These are phyloP conservation scores for Enteromius argenteus DNA, from an alignment of 2,797 vertebrate species.

Conservation along the genomic window DNA sequence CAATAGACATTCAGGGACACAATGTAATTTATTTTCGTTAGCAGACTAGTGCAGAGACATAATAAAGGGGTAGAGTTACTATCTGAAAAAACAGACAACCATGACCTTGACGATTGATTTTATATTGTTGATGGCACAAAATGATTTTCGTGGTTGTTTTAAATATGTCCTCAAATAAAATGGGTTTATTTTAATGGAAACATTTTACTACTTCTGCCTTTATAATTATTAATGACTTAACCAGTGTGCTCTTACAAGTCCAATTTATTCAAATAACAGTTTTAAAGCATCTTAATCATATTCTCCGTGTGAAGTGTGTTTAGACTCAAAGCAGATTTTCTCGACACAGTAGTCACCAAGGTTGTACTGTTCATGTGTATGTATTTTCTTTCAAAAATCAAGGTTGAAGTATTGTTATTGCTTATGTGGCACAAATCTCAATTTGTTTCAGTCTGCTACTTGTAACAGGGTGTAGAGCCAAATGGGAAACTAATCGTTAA, in stretches of 20 bases:
- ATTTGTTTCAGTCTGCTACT: neutral
- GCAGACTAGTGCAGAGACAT: slow-evolving; percentile 15
- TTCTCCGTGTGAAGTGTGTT: neutral
- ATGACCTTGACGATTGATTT: slow-evolving; percentile 43
- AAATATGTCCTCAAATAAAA: slow-evolving; percentile 22
- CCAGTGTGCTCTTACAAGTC: neutral
- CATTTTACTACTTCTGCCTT: slow-evolving; percentile 18
- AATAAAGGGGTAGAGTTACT: slow-evolving; percentile 1
- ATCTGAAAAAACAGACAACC: slow-evolving; percentile 18
- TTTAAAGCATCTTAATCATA: neutral
- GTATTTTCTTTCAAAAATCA: neutral
- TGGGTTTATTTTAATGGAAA: neutral
- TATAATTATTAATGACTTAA: slow-evolving; percentile 24
- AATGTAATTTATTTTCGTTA: slow-evolving; percentile 11
- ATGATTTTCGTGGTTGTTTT: slow-evolving; percentile 16
- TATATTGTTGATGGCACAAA: slow-evolving; percentile 20
- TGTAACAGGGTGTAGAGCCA: neutral
- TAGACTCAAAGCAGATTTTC: slow-evolving; percentile 4
- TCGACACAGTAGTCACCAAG: neutral
- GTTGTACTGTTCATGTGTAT: neutral
- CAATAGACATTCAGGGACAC: slow-evolving; percentile 1
- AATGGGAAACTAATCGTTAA: slow-evolving; percentile 4
- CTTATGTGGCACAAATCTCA: neutral
- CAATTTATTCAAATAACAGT: slow-evolving; percentile 8
- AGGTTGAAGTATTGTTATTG: neutral